phyloP scores from a whole-genome alignment of 2,113 vertebrate species.

The Indri indri region DNA sequence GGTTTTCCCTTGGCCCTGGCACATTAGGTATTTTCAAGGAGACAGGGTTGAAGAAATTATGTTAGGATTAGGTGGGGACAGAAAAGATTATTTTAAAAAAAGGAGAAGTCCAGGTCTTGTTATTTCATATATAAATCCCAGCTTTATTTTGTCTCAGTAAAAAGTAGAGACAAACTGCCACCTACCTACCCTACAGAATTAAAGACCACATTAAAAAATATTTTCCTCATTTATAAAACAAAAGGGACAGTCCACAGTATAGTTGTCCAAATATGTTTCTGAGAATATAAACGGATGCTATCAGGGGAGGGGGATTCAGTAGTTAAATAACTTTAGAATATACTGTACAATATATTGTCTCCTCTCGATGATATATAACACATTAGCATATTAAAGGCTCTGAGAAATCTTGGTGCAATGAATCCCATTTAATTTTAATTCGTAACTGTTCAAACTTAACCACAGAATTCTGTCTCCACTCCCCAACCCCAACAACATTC shows the following conservation, averaged over 20 bases:
- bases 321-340: not conserved
- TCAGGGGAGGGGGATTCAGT: not conserved
- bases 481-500: not conserved
- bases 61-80: not conserved
- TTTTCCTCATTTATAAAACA: slow-evolving; percentile 5
- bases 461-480: not conserved
- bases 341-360: not conserved
- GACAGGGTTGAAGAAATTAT: not conserved
- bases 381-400: not conserved
- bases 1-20: not conserved
- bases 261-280: slow-evolving; percentile 19
- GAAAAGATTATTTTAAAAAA: not conserved
- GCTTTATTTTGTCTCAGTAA: not conserved
- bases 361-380: not conserved
- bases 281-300: not conserved
- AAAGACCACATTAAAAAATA: slow-evolving; percentile 28
- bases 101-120: not conserved
- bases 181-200: not conserved
- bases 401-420: slow-evolving; percentile 24
- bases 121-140: slow-evolving; percentile 30
- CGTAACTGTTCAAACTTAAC: slow-evolving; percentile 6
- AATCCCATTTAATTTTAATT: slow-evolving; percentile 29
- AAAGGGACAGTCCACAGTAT: not conserved
- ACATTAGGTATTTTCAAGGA: not conserved
- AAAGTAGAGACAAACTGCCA: not conserved